Percentiles rank a stretch among this genome's conserved stretches.
Evolutionary conservation across 2,888 invertebrate species (phyloP).

Genomic region (Protophormia terraenovae): DNA sequence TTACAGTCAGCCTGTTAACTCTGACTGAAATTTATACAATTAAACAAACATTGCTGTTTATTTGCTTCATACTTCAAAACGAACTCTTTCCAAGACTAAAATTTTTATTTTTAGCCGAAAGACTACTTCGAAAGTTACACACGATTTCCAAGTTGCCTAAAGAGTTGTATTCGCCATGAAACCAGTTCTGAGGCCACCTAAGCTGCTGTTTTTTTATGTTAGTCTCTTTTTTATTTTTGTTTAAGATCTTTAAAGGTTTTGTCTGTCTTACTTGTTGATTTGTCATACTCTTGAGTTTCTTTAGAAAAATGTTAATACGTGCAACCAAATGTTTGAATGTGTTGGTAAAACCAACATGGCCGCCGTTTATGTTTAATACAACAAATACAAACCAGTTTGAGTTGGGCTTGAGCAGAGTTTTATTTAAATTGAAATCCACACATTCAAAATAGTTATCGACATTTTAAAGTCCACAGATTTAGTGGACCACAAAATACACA

Average conservation of each 20-base stretch:
- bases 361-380: constrained; percentile 23
- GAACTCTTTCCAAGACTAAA: constrained; percentile 51
- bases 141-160: constrained; percentile 62
- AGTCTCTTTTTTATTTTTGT: constrained; percentile 40
- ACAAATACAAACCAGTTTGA: constrained; percentile 52
- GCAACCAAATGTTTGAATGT: constrained; percentile 19
- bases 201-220: not conserved
- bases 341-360: constrained; percentile 67
- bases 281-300: constrained; percentile 68
- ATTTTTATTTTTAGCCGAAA: constrained; percentile 33
- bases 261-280: constrained; percentile 35
- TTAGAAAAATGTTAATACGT: constrained; percentile 41
- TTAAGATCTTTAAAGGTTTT: constrained; percentile 10
- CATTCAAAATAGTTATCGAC: not conserved
- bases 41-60: too few relatives aligned
- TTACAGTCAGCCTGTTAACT: too few relatives aligned
- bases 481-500: not conserved
- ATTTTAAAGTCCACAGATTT: not conserved
- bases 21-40: too few relatives aligned
- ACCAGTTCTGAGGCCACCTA: constrained; percentile 65
- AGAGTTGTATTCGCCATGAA: constrained; percentile 43
- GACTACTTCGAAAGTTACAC: constrained; percentile 24
- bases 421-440: not conserved
- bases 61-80: too few relatives aligned
- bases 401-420: constrained; percentile 44